Base-by-base conservation (phyloP, 2,888 invertebrate genomes). In the Ischnus inquisitorius region DNA sequence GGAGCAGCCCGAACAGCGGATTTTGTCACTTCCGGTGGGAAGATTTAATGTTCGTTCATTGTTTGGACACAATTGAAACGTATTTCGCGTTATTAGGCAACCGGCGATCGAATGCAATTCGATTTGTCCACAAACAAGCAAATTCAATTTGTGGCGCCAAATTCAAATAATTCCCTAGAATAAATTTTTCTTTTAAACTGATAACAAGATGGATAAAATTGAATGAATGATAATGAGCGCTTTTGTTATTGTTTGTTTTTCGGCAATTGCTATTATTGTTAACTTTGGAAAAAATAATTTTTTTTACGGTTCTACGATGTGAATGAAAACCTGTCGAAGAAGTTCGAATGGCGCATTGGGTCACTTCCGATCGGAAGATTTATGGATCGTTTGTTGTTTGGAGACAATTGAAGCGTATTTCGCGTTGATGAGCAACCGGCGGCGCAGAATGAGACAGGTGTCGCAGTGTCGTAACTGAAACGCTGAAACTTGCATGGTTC, bases 21-120 rank as follows among this genome's bases (percentile, higher is more conserved):
- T 22, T n/a, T 51, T 64, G 81, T 82, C 72, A 82, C 78, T 74
- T 78, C 77, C 82, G 78, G 57, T 69, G n/a, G 28, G 10, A 64
- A 51, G 39, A 64, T 79, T 54, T 54, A 64, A 54, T 10, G 54
- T 22, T 54, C 28, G 79, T 48, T 72, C 74, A 43, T 69, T 74
- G 54, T 79, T 46, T 6, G 54, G 39, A 79, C 22, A 34, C 46
- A 48, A 67, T 10, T 22, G 41, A 14, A 12, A 28, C 46, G 48
- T 41, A 28, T 48, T 54, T 69, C 54, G 19, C n/a, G 12, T 54
- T 16, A 51, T 54, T 54, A 69, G 54, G 69, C 34, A 16, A 51
- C 51, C 39, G 39, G 39, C 51, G 14, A n/a, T n/a, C n/a, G n/a
- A n/a, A n/a, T n/a, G n/a, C n/a, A n/a, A n/a, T n/a, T n/a, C n/a